These are phyloP conservation scores for Malurus elegans DNA, from an alignment of 2,113 vertebrate genomes.

Conservation along the genomic window DNA sequence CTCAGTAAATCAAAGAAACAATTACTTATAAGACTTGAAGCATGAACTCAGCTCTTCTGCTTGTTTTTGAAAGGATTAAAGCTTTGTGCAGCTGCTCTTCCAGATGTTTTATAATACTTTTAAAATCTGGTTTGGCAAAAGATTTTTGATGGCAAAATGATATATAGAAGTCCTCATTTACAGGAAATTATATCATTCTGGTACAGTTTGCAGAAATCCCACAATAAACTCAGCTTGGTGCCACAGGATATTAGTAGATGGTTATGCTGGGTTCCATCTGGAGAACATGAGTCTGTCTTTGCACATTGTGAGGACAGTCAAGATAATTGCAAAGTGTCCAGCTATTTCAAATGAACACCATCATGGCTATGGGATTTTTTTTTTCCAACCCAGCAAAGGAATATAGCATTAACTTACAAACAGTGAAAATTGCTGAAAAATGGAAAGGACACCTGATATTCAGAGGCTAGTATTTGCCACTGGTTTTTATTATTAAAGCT, in stretches of 20 bases:
- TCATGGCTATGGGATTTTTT: conserved; percentile 40
- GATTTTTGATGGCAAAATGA: conserved; percentile 72
- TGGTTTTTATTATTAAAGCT: conserved; percentile 23
- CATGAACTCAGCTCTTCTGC: background rate
- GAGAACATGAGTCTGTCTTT: conserved; percentile 59
- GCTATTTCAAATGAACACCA: conserved; percentile 64
- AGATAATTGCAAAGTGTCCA: conserved; percentile 69
- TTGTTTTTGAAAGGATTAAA: conserved; percentile 48
- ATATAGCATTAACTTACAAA: conserved; percentile 62
- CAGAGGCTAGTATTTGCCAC: background rate
- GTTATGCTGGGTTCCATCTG: conserved; percentile 56
- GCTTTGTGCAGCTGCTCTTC: conserved; percentile 52
- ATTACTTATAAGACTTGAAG: background rate
- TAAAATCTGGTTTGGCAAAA: conserved; percentile 71
- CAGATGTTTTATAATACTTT: conserved; percentile 60
- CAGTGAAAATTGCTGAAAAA: conserved; percentile 68
- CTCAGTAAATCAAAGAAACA: background rate
- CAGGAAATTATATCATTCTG: conserved; percentile 77
- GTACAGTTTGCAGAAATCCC: conserved; percentile 70
- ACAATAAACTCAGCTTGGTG: conserved; percentile 78
- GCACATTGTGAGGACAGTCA: conserved; percentile 36
- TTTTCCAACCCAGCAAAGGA: conserved; percentile 39
- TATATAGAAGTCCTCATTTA: conserved; percentile 73
- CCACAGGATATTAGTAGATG: conserved; percentile 61
- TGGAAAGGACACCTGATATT: conserved; percentile 24